phyloP scores from a whole-genome alignment of 2,113 vertebrate species.

The Onychostoma macrolepis region DNA sequence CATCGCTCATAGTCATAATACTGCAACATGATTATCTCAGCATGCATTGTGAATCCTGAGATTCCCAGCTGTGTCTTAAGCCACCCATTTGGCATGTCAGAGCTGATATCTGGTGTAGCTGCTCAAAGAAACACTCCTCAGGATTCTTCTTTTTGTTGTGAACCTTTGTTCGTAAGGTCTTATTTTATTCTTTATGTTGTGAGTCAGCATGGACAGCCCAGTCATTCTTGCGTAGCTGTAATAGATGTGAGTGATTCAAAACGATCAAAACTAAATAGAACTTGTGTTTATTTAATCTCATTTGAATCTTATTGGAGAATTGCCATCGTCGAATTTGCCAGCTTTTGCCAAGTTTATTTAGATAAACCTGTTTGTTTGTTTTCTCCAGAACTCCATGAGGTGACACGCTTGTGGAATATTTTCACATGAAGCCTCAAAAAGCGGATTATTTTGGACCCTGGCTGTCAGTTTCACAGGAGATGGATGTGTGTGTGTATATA shows the following conservation, averaged over 20 bases:
- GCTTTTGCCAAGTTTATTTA: neutral
- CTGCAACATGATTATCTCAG: neutral
- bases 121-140: constrained; percentile 20
- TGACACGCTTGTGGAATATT: neutral
- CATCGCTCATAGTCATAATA: neutral
- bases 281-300: neutral
- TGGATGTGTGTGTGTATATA: too few species aligned
- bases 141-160: constrained; percentile 15
- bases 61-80: constrained; percentile 61
- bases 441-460: neutral
- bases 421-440: neutral
- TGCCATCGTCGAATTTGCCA: neutral
- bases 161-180: constrained; percentile 8
- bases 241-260: neutral
- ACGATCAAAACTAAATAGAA: neutral
- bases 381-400: neutral
- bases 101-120: constrained; percentile 23
- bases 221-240: neutral
- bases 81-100: constrained; percentile 49
- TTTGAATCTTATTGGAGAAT: neutral
- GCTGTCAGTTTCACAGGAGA: neutral
- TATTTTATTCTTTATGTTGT: neutral
- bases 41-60: constrained; percentile 34
- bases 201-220: constrained; percentile 14
- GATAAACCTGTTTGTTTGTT: neutral